Conservation (phyloP, 2,113 vertebrate species). For the Oreotrochilus melanogaster region DNA sequence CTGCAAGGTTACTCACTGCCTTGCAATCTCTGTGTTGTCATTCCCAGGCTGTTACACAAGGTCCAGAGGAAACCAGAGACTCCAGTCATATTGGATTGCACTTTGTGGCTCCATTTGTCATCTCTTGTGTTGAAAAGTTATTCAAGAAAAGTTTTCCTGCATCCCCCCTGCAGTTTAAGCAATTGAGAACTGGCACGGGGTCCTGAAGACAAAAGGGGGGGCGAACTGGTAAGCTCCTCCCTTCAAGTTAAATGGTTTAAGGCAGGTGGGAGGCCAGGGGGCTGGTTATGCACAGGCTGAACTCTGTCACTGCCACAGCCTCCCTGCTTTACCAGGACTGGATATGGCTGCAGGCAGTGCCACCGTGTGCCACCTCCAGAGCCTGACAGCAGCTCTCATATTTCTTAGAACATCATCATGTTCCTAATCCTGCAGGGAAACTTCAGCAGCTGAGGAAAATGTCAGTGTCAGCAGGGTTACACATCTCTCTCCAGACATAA, state of each 20-base stretch:
- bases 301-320: neutral
- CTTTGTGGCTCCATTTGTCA: neutral
- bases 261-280: neutral
- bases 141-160: neutral
- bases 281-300: neutral
- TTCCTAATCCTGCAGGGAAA: neutral
- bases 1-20: neutral
- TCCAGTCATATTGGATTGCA: neutral
- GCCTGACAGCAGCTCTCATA: neutral
- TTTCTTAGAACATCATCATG: neutral
- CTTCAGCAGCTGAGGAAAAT: neutral
- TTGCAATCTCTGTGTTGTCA: neutral
- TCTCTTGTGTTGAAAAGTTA: neutral
- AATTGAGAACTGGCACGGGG: neutral
- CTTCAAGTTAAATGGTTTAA: neutral
- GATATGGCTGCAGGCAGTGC: no score
- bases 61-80: neutral
- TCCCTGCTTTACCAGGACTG: rapidly evolving
- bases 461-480: neutral
- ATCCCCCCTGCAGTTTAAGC: neutral
- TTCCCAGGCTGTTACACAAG: neutral
- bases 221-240: neutral
- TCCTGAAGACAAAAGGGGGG: neutral
- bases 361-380: no score
- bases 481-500: neutral